phyloP scores from a whole-genome alignment of 2,113 vertebrate species.

The Melospiza georgiana region DNA sequence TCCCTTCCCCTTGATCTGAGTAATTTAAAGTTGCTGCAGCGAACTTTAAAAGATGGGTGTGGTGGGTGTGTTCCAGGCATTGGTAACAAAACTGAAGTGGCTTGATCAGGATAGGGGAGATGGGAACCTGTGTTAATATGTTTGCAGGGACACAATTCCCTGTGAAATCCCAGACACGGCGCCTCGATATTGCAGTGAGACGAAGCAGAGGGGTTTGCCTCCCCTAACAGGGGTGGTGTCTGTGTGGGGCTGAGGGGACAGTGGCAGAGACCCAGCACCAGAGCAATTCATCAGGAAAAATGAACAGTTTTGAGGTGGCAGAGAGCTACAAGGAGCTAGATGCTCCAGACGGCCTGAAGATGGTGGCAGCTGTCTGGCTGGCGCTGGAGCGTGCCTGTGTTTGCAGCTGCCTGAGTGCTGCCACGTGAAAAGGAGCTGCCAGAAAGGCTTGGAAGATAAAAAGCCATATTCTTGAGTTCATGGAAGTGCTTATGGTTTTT shows the following conservation, averaged over 20 bases:
- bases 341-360: background rate
- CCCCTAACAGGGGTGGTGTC: background rate
- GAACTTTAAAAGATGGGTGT: background rate
- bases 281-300: background rate
- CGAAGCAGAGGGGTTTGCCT: background rate
- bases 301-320: background rate
- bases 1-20: background rate
- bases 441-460: background rate
- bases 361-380: background rate
- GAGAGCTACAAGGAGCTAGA: background rate
- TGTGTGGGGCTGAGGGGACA: background rate
- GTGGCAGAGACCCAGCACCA: background rate
- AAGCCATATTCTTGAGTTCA: background rate
- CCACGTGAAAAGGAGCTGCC: background rate
- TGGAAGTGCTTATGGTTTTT: background rate
- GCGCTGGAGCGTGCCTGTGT: background rate
- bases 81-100: background rate
- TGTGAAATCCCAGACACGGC: fast-evolving
- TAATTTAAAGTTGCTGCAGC: background rate
- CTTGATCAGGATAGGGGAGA: background rate
- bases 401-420: background rate
- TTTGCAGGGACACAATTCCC: background rate
- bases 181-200: background rate
- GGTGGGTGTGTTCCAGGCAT: background rate
- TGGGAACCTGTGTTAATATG: background rate